Conservation (phyloP, 2,113 vertebrate genomes). For the Tetrao urogallus region DNA sequence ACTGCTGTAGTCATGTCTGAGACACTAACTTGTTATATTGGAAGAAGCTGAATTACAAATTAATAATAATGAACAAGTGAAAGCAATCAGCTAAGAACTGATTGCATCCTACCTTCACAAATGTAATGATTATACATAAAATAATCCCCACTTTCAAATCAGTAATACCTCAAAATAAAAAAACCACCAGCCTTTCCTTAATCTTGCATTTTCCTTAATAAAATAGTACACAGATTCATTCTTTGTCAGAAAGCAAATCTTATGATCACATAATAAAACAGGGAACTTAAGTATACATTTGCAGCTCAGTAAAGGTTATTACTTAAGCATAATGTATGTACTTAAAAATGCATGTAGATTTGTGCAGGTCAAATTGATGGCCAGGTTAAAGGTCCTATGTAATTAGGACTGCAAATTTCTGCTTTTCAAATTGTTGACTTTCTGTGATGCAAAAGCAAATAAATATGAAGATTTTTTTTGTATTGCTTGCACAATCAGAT, state of each 20-base stretch:
- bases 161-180: not conserved
- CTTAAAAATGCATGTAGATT: not conserved
- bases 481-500: slow-evolving; percentile 36
- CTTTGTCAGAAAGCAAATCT: not conserved
- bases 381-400: not conserved
- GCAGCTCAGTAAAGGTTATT: not conserved
- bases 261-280: not conserved
- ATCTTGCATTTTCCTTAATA: not conserved
- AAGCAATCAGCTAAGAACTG: slow-evolving; percentile 19
- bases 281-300: not conserved
- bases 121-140: not conserved
- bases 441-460: slow-evolving; percentile 3
- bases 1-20: not conserved
- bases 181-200: not conserved
- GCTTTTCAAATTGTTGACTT: slow-evolving; percentile 20
- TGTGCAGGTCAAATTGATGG: not conserved
- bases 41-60: not conserved
- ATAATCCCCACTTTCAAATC: not conserved
- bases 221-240: not conserved
- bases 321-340: not conserved
- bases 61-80: not conserved
- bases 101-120: not conserved
- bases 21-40: not conserved
- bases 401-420: not conserved
- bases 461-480: not conserved